Evolutionary conservation across 2,113 vertebrate species (phyloP).

Genomic region (Barbus barbus): DNA sequence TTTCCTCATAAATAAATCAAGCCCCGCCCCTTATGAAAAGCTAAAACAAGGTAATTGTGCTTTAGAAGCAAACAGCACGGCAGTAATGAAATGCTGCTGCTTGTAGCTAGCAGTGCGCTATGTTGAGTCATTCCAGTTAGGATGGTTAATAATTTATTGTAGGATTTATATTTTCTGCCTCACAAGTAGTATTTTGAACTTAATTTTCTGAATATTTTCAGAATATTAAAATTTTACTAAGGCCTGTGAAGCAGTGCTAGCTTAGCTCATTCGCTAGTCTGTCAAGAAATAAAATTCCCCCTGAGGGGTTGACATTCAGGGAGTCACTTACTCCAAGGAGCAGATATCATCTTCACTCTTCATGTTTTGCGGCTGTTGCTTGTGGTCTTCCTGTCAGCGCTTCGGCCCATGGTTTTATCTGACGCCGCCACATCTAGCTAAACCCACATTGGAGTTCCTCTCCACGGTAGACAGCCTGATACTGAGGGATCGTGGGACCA

Average conservation of each 20-base stretch:
- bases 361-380: background rate
- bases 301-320: background rate
- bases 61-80: constrained; percentile 31
- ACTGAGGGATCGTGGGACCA: constrained; percentile 24
- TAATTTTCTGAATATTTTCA: too few relatives aligned
- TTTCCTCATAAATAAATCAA: background rate
- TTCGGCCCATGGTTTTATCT: constrained; percentile 32
- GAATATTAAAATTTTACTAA: too few relatives aligned
- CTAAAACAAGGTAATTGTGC: constrained; percentile 25
- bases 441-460: constrained; percentile 30
- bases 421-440: constrained; percentile 15
- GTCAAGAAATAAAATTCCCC: constrained; percentile 59
- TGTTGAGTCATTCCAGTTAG: constrained; percentile 25
- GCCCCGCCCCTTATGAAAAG: background rate
- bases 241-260: constrained; percentile 57
- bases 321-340: constrained; percentile 10
- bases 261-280: constrained; percentile 65
- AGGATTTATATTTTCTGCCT: background rate
- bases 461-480: constrained; percentile 24
- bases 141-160: constrained; percentile 49
- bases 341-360: background rate
- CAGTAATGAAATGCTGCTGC: constrained; percentile 50
- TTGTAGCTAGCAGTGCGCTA: constrained; percentile 25
- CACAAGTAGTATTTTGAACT: constrained; percentile 11
- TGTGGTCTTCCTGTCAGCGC: constrained; percentile 15